These are phyloP conservation scores for Lysandra bellargus DNA, from an alignment of 2,888 invertebrate species.

Conservation along the genomic window DNA sequence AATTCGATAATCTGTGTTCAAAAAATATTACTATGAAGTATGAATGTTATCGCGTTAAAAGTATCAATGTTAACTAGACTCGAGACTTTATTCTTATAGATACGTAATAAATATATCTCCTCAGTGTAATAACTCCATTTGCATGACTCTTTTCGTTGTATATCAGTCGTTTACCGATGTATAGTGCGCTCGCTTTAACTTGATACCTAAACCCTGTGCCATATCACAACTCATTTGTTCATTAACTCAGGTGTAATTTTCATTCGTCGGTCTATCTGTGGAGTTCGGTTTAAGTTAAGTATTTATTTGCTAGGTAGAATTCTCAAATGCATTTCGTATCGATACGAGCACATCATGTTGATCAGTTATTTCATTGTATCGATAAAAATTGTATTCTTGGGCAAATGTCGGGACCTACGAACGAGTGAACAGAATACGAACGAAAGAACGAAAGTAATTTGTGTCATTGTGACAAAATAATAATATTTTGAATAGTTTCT, in stretches of 20 bases:
- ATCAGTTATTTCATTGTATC: constrained; percentile 27
- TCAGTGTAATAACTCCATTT: background rate
- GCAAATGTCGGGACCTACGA: constrained; percentile 1
- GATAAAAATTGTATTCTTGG: constrained; percentile 23
- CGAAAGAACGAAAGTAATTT: background rate
- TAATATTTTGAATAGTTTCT: background rate
- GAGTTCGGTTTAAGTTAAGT: constrained; percentile 36
- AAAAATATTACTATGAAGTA: constrained; percentile 57
- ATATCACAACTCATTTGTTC: constrained; percentile 39
- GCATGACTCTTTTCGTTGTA: constrained; percentile 30
- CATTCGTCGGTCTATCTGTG: constrained; percentile 11
- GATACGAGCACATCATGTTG: constrained; percentile 1
- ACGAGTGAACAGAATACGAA: background rate
- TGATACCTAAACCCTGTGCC: constrained; percentile 39
- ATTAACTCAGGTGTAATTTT: constrained; percentile 10
- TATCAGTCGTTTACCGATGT: background rate
- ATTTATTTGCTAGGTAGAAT: constrained; percentile 36
- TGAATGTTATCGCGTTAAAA: constrained; percentile 63
- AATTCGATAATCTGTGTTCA: constrained; percentile 71
- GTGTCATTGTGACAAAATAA: background rate
- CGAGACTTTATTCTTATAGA: constrained; percentile 44
- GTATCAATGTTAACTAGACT: constrained; percentile 52
- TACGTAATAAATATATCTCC: constrained; percentile 25
- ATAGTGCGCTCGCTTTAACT: background rate
- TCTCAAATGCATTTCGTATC: constrained; percentile 32